A percentile compares a stretch with the other conserved stretches of the same genome.
Conservation (phyloP, 1,140 invertebrate species). For the Oryzaephilus surinamensis region DNA sequence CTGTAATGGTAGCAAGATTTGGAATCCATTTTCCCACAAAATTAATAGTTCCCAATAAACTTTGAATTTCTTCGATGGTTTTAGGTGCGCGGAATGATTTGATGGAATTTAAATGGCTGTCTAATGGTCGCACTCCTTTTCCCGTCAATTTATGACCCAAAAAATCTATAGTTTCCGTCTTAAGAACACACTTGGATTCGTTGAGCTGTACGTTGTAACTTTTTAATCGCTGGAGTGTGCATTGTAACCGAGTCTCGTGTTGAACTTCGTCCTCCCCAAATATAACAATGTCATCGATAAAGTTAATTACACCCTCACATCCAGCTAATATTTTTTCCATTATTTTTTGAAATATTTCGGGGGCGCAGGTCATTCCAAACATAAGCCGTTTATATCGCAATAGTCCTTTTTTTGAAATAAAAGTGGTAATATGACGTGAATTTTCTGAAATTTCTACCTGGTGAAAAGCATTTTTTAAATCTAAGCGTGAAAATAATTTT, state of each 20-base stretch:
- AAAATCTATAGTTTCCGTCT: slow-evolving; percentile 9
- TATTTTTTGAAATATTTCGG: too few species aligned
- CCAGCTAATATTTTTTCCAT: too few species aligned
- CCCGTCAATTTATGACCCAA: slow-evolving; percentile 15
- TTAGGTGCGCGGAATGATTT: slow-evolving; percentile 10
- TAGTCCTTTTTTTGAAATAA: too few species aligned
- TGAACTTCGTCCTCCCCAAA: slow-evolving; percentile 2
- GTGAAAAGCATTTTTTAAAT: too few species aligned
- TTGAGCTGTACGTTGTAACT: slow-evolving; percentile 19
- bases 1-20: slow-evolving; percentile 14
- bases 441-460: too few species aligned
- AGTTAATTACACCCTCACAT: slow-evolving; percentile 3
- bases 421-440: too few species aligned
- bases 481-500: too few species aligned
- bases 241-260: slow-evolving; percentile 3
- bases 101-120: slow-evolving; percentile 12
- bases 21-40: slow-evolving; percentile 21
- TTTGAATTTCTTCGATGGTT: slow-evolving; percentile 17
- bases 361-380: too few species aligned
- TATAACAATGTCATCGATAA: slow-evolving; percentile 3
- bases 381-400: too few species aligned
- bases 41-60: slow-evolving; percentile 19
- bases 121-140: slow-evolving; percentile 12
- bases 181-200: slow-evolving; percentile 19
- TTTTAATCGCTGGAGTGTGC: slow-evolving; percentile 6